These are phyloP conservation scores for Phalacrocorax carbo DNA, from an alignment of 2,113 vertebrate genomes.

Conservation along the genomic window DNA sequence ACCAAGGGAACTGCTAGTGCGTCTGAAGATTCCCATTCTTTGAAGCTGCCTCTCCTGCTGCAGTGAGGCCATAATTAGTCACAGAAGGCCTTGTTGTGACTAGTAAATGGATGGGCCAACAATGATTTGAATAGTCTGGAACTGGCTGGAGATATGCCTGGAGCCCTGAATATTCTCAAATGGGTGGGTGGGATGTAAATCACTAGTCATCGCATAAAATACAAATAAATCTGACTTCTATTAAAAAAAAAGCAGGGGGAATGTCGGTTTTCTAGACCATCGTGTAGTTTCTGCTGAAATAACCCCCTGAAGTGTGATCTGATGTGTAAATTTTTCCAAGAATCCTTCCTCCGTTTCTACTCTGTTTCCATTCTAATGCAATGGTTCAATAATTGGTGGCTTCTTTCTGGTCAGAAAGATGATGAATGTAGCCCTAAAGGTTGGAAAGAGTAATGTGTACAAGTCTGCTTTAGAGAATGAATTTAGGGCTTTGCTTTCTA, in stretches of 20 bases:
- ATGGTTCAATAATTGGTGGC: not conserved
- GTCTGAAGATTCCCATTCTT: conserved; percentile 27
- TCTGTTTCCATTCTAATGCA: not conserved
- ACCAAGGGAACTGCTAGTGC: conserved; percentile 2
- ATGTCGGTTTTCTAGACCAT: not conserved
- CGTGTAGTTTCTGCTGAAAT: not conserved
- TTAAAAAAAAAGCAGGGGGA: not conserved
- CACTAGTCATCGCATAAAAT: conserved; percentile 31
- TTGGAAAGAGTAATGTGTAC: conserved; percentile 16
- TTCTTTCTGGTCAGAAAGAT: conserved; percentile 24
- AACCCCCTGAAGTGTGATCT: not conserved
- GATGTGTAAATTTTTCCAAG: not conserved
- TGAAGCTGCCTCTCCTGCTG: conserved; percentile 51
- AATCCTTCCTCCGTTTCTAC: not conserved
- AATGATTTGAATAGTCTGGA: conserved; percentile 31
- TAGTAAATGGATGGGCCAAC: conserved; percentile 31
- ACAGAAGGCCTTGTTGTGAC: conserved; percentile 39
- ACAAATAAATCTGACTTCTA: conserved; percentile 37
- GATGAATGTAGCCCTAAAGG: conserved; percentile 43
- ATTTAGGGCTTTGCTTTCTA: conserved; percentile 42
- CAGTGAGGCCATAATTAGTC: conserved; percentile 48
- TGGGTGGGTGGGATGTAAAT: conserved; percentile 33
- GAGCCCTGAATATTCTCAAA: conserved; percentile 20
- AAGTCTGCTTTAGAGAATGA: not conserved
- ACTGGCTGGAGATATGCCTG: not conserved